phyloP scores from a whole-genome alignment of 2,797 vertebrate genomes.

The Diceros bicornis region DNA sequence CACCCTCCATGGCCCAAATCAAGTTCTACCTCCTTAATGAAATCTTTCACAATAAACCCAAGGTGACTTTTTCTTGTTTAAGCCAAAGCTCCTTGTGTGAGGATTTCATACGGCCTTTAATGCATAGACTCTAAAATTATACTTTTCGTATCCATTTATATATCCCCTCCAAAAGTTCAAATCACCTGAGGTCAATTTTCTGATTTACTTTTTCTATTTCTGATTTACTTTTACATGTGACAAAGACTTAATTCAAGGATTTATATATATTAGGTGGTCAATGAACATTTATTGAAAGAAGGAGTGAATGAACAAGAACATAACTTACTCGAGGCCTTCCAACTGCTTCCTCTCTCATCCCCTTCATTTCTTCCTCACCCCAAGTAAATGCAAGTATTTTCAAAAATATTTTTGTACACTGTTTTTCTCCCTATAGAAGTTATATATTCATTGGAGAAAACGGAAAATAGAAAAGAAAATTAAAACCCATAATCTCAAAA shows the following conservation, averaged over 20 bases:
- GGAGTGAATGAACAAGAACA: neutral
- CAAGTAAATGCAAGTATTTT: neutral
- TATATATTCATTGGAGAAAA: constrained; percentile 10
- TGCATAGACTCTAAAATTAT: neutral
- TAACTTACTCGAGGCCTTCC: neutral
- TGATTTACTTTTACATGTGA: neutral
- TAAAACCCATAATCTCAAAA: neutral
- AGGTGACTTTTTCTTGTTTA: neutral
- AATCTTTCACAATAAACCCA: neutral
- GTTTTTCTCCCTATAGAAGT: neutral
- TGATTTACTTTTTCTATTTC: neutral
- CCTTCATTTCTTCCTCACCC: neutral
- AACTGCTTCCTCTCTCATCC: neutral
- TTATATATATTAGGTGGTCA: neutral
- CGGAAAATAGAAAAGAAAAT: constrained; percentile 14
- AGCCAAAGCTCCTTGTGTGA: neutral
- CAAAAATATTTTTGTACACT: neutral
- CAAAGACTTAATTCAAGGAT: constrained; percentile 6
- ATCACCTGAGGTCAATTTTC: neutral
- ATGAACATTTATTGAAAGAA: neutral
- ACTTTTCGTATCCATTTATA: neutral
- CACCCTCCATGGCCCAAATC: neutral
- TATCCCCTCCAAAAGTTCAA: neutral
- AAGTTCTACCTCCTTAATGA: neutral
- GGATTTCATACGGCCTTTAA: neutral